These are phyloP conservation scores for Rhinoptilus africanus DNA, from an alignment of 2,113 vertebrate genomes.

Conservation along the genomic window DNA sequence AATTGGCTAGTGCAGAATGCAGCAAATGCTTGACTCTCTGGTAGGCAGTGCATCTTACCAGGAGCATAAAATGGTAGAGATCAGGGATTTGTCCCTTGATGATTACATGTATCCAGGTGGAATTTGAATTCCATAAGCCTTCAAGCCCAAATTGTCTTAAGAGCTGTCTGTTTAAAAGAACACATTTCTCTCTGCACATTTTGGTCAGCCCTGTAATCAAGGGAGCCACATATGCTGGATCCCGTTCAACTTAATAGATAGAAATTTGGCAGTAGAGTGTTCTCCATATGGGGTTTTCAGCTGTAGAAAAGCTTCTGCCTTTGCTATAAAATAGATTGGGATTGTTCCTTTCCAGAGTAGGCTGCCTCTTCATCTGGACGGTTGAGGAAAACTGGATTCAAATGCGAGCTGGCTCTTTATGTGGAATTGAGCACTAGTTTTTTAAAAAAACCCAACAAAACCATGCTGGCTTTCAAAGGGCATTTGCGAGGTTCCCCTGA, in stretches of 20 bases:
- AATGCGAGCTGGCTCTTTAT: background rate
- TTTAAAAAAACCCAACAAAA: background rate
- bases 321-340: constrained; percentile 31
- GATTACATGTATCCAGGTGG: background rate
- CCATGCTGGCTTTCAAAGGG: background rate
- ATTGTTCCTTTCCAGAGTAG: constrained; percentile 22
- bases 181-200: constrained; percentile 35
- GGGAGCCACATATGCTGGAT: constrained; percentile 56
- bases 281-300: constrained; percentile 62
- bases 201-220: constrained; percentile 29
- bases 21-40: background rate
- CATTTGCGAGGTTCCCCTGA: background rate
- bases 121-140: constrained; percentile 7
- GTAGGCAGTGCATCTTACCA: background rate
- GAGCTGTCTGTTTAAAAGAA: constrained; percentile 10
- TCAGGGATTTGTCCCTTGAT: background rate
- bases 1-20: background rate
- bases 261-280: constrained; percentile 55
- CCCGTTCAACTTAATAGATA: constrained; percentile 52
- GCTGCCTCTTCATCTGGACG: constrained; percentile 10
- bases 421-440: background rate
- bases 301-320: constrained; percentile 53
- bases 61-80: background rate
- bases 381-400: background rate
- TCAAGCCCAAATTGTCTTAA: constrained; percentile 3